Conservation (phyloP, 2,888 invertebrate genomes). For the Pandemis heparana region DNA sequence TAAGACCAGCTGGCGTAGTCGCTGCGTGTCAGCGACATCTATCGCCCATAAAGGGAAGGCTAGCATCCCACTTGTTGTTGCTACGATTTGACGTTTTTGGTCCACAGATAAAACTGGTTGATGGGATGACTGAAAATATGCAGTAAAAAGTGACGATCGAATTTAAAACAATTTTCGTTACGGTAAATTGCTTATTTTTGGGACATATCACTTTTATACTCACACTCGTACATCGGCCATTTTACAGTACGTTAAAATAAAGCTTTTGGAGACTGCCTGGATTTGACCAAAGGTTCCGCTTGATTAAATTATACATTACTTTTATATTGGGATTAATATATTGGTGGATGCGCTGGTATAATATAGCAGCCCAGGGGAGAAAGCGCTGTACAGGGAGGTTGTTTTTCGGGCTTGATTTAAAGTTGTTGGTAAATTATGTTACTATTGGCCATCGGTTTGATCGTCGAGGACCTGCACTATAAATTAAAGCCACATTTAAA, state of each 20-base stretch:
- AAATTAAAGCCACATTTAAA: not conserved
- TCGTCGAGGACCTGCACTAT: not conserved
- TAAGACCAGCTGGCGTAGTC: not conserved
- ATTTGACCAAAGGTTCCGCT: no score
- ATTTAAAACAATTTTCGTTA: not conserved
- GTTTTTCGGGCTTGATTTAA: not conserved
- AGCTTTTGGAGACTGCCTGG: no score
- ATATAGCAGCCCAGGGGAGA: not conserved
- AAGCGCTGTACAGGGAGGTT: not conserved
- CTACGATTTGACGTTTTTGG: not conserved
- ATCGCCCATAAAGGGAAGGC: no score
- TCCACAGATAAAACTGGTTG: not conserved
- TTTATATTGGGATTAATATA: not conserved
- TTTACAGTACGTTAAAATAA: not conserved
- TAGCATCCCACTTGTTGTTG: no score
- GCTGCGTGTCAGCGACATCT: not conserved
- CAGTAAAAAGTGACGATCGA: not conserved
- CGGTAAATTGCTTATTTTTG: not conserved
- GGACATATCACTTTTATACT: not conserved
- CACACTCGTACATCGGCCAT: not conserved
- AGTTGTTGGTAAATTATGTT: not conserved
- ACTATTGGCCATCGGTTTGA: not conserved
- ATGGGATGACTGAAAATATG: not conserved
- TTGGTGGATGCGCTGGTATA: not conserved
- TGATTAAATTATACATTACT: not conserved